Conservation (phyloP, 2,797 vertebrate species). For the Sebastes vulpes region DNA sequence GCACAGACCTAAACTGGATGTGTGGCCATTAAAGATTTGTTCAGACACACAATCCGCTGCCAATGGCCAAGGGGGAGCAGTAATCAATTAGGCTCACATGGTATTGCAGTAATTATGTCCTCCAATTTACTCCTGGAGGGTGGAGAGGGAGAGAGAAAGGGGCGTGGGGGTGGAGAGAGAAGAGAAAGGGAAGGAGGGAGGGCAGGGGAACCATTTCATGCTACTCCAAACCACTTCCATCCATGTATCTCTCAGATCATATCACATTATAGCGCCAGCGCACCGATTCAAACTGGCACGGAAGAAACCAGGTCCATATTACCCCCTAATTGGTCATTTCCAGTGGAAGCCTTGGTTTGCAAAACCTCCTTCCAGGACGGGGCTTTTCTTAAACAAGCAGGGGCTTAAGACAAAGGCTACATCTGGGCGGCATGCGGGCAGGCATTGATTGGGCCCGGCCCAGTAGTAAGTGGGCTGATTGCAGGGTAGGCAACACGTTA, state of each 20-base stretch:
- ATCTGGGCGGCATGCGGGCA: constrained; percentile 72
- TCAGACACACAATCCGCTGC: constrained; percentile 72
- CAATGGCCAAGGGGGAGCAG: constrained; percentile 73
- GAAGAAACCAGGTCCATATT: constrained; percentile 84
- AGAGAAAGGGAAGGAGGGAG: constrained; percentile 31
- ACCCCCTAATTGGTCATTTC: constrained; percentile 87
- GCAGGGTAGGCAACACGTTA: constrained; percentile 67
- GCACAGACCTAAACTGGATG: constrained; percentile 55
- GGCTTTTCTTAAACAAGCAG: constrained; percentile 82
- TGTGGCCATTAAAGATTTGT: constrained; percentile 78
- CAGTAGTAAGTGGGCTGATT: constrained; percentile 79
- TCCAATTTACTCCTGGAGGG: constrained; percentile 79
- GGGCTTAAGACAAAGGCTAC: constrained; percentile 76
- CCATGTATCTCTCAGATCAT: constrained; percentile 83
- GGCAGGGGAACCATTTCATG: constrained; percentile 78
- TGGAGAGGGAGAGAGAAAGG: constrained; percentile 44
- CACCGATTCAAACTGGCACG: constrained; percentile 80
- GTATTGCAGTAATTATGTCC: constrained; percentile 81
- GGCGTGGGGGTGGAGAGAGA: constrained; percentile 14
- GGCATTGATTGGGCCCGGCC: constrained; percentile 78
- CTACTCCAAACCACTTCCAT: constrained; percentile 85
- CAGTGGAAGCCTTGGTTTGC: constrained; percentile 83
- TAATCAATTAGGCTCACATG: constrained; percentile 84
- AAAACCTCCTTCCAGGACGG: constrained; percentile 78
- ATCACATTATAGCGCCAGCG: constrained; percentile 78